Evolutionary conservation across 53 echinoderm and acorn worm species (phyloP).

Genomic region (Stichopus horrens): DNA sequence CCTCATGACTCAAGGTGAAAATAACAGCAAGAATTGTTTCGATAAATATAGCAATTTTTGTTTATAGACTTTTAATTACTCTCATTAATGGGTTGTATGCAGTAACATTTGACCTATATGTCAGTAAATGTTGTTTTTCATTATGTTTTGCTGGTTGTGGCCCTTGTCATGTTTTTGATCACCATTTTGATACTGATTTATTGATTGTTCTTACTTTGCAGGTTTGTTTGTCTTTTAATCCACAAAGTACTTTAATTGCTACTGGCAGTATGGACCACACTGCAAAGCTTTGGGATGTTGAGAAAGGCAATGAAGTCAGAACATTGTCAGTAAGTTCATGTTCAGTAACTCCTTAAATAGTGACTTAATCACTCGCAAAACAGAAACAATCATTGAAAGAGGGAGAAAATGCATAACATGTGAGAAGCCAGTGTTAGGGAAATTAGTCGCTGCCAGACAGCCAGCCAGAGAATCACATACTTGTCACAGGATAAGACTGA

Average conservation of each 20-base stretch:
- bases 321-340: slow-evolving; percentile 79
- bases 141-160: too few relatives aligned
- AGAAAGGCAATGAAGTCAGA: slow-evolving; percentile 80
- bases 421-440: not conserved
- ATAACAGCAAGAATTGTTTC: too few relatives aligned
- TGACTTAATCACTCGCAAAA: not conserved
- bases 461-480: too few relatives aligned
- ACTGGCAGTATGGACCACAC: slow-evolving; percentile 98
- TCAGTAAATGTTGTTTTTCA: too few relatives aligned
- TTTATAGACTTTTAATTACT: too few relatives aligned
- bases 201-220: not conserved
- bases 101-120: too few relatives aligned
- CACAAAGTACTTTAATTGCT: slow-evolving; percentile 94
- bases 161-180: too few relatives aligned
- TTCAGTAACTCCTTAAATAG: not conserved
- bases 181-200: too few relatives aligned
- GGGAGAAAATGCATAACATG: not conserved
- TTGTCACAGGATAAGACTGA: too few relatives aligned
- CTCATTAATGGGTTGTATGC: too few relatives aligned
- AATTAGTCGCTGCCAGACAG: not conserved
- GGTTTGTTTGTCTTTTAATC: slow-evolving; percentile 96
- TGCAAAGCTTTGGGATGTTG: slow-evolving; percentile 92
- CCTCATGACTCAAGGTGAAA: too few relatives aligned
- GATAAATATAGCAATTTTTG: too few relatives aligned
- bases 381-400: not conserved